phyloP scores from a whole-genome alignment of 2,888 invertebrate species.

The Chaetoderma sp. region DNA sequence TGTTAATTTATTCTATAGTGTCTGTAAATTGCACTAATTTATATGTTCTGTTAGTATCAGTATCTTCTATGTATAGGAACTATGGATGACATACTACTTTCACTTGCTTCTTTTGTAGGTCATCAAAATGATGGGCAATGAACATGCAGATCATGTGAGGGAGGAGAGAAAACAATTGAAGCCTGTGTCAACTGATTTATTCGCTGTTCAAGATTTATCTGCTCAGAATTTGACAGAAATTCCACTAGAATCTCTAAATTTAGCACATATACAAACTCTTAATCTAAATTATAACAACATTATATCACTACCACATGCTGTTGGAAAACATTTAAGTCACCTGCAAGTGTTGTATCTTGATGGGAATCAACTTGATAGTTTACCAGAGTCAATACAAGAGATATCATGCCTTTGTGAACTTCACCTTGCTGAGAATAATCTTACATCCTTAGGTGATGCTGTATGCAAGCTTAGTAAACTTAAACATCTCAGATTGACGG shows the following conservation, averaged over 20 bases:
- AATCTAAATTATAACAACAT: slow-evolving; percentile 50
- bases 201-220: no score
- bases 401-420: slow-evolving; percentile 42
- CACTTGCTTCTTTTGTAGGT: no score
- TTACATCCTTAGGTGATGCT: slow-evolving; percentile 42
- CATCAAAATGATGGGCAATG: no score
- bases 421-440: slow-evolving; percentile 50
- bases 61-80: no score
- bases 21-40: no score
- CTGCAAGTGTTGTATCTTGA: slow-evolving; percentile 44
- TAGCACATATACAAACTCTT: slow-evolving; percentile 21
- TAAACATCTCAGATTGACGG: slow-evolving; percentile 42
- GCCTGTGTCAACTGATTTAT: no score
- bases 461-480: slow-evolving; percentile 42
- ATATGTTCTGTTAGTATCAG: no score
- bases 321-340: slow-evolving; percentile 34
- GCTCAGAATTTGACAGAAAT: slow-evolving; percentile 30
- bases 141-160: no score
- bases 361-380: slow-evolving; percentile 47
- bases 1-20: no score
- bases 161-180: no score
- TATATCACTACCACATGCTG: slow-evolving; percentile 39
- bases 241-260: slow-evolving; percentile 17
- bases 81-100: no score
- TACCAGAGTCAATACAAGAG: slow-evolving; percentile 44